phyloP scores from a whole-genome alignment of 2,797 vertebrate genomes.

The Dendrocincla fuliginosa region DNA sequence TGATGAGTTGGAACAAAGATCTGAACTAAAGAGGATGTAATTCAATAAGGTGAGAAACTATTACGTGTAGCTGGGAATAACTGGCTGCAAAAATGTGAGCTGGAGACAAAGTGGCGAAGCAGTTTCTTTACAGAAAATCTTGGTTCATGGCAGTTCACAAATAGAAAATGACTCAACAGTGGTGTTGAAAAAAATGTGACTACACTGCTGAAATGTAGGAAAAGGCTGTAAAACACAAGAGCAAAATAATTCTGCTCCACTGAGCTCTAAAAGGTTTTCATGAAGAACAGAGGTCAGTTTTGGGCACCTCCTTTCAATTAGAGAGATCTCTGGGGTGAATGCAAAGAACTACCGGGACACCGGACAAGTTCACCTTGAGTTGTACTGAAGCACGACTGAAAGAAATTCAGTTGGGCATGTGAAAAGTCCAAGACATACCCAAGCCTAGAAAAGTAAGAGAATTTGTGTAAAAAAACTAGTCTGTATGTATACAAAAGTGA shows the following conservation, averaged over 20 bases:
- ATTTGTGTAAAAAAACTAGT: background rate
- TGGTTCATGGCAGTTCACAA: background rate
- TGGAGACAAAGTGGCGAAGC: background rate
- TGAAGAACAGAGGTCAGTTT: background rate
- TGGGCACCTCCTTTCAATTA: background rate
- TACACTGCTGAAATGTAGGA: background rate
- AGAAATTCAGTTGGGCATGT: background rate
- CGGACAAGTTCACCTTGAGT: background rate
- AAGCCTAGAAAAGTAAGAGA: background rate
- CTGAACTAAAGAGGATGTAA: background rate
- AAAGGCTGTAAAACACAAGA: background rate
- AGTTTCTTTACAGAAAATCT: background rate
- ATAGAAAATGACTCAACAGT: background rate
- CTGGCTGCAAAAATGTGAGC: background rate
- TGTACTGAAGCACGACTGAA: background rate
- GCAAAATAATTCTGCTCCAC: background rate
- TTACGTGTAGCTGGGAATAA: background rate
- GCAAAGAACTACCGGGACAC: background rate
- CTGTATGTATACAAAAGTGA: background rate
- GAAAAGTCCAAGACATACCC: background rate
- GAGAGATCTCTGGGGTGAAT: background rate
- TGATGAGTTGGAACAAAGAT: background rate
- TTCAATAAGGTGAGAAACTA: background rate
- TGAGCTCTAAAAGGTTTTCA: background rate
- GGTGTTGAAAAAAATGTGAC: background rate